phyloP scores from a whole-genome alignment of 2,113 vertebrate genomes.

The Cryptomyrus ogoouensis region DNA sequence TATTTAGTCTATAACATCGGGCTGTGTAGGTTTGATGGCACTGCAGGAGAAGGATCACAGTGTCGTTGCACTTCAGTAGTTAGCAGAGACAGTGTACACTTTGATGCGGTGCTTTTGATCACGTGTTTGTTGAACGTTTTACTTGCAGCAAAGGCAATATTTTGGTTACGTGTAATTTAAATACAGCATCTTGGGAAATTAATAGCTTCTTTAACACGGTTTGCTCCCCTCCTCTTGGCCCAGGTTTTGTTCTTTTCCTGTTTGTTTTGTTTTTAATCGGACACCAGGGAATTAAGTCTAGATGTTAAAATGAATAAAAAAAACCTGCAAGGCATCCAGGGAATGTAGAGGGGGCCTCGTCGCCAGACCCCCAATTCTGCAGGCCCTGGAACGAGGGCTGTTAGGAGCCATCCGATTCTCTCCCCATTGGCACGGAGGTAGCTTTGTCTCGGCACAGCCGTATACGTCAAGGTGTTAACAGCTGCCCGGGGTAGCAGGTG shows the following conservation, averaged over 20 bases:
- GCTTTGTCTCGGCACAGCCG: slow-evolving; percentile 17
- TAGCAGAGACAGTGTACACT: neutral
- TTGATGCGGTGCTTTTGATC: neutral
- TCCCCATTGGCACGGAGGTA: neutral
- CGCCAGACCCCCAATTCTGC: neutral
- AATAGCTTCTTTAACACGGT: neutral
- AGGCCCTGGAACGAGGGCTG: neutral
- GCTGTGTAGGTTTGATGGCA: neutral
- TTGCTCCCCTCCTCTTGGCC: neutral
- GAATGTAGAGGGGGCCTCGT: neutral
- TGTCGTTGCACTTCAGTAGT: neutral
- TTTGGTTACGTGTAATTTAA: neutral
- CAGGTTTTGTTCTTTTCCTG: neutral
- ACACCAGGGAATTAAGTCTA: neutral
- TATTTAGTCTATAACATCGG: neutral
- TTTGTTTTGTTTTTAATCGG: neutral
- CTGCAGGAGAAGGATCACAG: neutral
- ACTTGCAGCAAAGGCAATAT: neutral
- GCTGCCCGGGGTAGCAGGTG: slow-evolving; percentile 47
- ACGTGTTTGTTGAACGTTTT: neutral
- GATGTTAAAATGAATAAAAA: neutral
- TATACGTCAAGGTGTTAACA: slow-evolving; percentile 46
- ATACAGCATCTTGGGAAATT: neutral
- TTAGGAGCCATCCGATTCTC: neutral
- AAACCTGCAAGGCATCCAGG: neutral